Evolutionary conservation across 2,113 vertebrate species (phyloP).

Genomic region (Oreochromis spilurus): DNA sequence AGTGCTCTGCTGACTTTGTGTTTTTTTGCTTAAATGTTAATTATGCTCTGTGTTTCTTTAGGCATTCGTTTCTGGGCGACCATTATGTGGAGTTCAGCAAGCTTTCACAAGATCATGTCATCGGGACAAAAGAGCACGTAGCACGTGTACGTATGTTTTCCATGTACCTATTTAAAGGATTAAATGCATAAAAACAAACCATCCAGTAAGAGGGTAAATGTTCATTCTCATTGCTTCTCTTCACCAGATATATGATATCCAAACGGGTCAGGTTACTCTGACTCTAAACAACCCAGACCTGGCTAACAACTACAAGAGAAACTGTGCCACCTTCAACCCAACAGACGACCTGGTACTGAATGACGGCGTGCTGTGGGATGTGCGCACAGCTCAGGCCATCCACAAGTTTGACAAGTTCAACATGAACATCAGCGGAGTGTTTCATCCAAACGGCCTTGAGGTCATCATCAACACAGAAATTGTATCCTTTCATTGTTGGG

Average conservation of each 20-base stretch:
- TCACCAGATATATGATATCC: conserved; percentile 96
- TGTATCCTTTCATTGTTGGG: conserved; percentile 81
- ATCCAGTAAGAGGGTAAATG: neutral
- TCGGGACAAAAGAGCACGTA: conserved; percentile 95
- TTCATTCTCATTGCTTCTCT: conserved; percentile 58
- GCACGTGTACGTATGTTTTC: conserved; percentile 87
- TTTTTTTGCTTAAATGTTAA: conserved; percentile 8
- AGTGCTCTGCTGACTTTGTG: neutral
- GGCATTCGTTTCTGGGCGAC: conserved; percentile 96
- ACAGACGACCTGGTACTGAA: conserved; percentile 98
- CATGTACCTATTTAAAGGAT: neutral
- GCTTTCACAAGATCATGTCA: conserved; percentile 96
- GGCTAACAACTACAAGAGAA: conserved; percentile 99
- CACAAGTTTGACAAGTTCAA: conserved; percentile 99
- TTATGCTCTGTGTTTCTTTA: conserved; percentile 53
- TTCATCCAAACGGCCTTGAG: conserved; percentile 94
- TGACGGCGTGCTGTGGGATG: conserved; percentile 97
- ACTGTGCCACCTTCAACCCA: conserved; percentile 97
- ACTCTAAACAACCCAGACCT: conserved; percentile 97
- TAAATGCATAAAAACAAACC: neutral
- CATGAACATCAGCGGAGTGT: conserved; percentile 99
- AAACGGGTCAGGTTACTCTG: conserved; percentile 94
- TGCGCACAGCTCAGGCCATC: conserved; percentile 93
- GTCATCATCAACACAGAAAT: conserved; percentile 99
- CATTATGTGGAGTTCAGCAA: conserved; percentile 99